Evolutionary conservation across 2,113 vertebrate species (phyloP), one percentile per base, ranked within the genome.

Genomic region (Cyrtonyx montezumae): DNA sequence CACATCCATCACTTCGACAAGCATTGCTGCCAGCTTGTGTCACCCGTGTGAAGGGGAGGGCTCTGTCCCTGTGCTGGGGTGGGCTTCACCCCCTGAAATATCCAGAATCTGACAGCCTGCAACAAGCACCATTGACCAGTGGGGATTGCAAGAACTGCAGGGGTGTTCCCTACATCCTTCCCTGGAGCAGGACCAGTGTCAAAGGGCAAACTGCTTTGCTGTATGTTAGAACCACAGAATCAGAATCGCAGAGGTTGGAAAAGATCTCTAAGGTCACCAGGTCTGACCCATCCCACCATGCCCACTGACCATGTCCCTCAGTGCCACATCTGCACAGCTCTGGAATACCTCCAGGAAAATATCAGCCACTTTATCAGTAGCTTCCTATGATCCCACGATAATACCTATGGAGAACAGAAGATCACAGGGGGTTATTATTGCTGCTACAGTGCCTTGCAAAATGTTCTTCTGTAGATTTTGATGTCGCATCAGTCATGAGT

Each of bases 31-130:
- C 45, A 75, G 3, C 30, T 49, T 1, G 0, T 9, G 49, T n/a
- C 53, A 25, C 8, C 22, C 0, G 0, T 43, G 51, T n/a, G 51
- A 20, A 58, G n/a, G 46, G 70, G n/a, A 61, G 13, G 19, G 3
- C 34, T 91, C 73, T 37, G 30, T 22, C 59, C 0, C 0, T 13
- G 26, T 40, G 21, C 42, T 34, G 21, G 77, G 55, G 25, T 49
- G 79, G 20, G 0, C 55, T n/a, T n/a, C 19, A n/a, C 30, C 55
- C 55, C 32, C 55, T n/a, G 30, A 28, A 40, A 40, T 40, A 40
- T 40, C 10, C 19, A 45, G 30, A 45, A 45, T 15, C 9, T 42
- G 32, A 15, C 16, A 28, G n/a, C 65, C 84, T 84, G 58, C 79
- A 65, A 37, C 46, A 58, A 68, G 42, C 32, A 32, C 61, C 48